Evolutionary conservation across 2,797 vertebrate species (phyloP), one percentile per base, ranked within the genome.

Genomic region (Poeciliopsis turneri): DNA sequence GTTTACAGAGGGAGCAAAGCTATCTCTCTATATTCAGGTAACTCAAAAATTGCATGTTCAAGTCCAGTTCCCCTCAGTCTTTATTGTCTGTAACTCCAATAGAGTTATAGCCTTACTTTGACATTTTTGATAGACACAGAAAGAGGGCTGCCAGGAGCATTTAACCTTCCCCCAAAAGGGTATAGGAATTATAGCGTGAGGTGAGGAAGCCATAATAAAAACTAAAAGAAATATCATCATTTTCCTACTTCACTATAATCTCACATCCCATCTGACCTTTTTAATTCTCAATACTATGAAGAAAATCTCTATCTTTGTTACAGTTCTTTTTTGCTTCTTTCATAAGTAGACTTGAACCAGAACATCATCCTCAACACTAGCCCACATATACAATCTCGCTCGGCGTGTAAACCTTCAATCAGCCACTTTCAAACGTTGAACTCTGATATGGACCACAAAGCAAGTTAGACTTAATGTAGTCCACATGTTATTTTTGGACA

Each of bases 381-480:
- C 75, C 81, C 77, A 87, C 78, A 82, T 79, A 85, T 88, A 82
- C 64, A 30, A 77, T 77, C 85, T 23, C 86, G 87, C 82, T 88
- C 84, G 84, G 69, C 69, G 78, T 46, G 75, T 79, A 88, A 88
- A 87, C 83, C 82, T 84, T 72, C 47, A 85, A 23, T 68, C 36
- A 68, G 64, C 36, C 20, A 5, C 25, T 39, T 23, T 39, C 36
- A 68, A 41, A 68, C 3, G 20, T 2, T 28, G 33, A 36, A 39
- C 61, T 41, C 20, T 68, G 36, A 68, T 68, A 23, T 25, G 36
- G 64, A 68, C 20, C 64, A 39, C 20, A 68, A 11, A 16, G 9
- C 33, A 68, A 68, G 8, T 64, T 16, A 68, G 11, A 25, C 4
- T 23, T 39, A 8, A 41, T 33, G 8, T 6, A 68, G 18, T 68